A percentile compares a stretch with the other conserved stretches of the same genome.
Conservation (phyloP, 2,113 vertebrate species). For the Scatophagus argus region DNA sequence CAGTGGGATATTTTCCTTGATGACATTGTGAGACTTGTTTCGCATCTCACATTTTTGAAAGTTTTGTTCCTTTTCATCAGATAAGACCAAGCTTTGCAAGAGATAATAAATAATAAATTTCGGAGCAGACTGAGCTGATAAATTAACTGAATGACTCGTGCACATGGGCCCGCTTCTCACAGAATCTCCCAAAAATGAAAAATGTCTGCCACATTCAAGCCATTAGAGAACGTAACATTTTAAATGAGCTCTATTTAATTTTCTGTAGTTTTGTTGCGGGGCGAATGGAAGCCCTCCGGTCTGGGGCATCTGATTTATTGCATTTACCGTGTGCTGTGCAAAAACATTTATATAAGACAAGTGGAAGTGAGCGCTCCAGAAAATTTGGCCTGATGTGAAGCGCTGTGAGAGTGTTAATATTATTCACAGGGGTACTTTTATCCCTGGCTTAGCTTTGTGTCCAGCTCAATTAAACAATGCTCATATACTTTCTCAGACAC, state of each 20-base stretch:
- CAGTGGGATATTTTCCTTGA: constrained; percentile 24
- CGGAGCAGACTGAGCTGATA: constrained; percentile 39
- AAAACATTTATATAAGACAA: constrained; percentile 55
- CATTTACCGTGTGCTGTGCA: constrained; percentile 25
- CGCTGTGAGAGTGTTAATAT: constrained; percentile 60
- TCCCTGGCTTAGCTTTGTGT: constrained; percentile 63
- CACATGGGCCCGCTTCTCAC: constrained; percentile 5
- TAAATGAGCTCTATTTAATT: constrained; percentile 39
- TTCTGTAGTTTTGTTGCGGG: constrained; percentile 14
- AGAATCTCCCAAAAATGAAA: constrained; percentile 2
- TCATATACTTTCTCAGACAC: constrained; percentile 59
- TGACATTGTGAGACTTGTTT: constrained; percentile 40
- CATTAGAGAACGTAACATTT: constrained; percentile 41
- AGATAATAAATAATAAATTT: constrained; percentile 56
- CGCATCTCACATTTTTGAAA: constrained; percentile 26
- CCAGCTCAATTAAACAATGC: constrained; percentile 69
- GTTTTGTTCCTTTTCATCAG: constrained; percentile 39
- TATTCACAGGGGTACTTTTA: constrained; percentile 67
- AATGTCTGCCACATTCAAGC: constrained; percentile 1
- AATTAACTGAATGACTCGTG: constrained; percentile 36
- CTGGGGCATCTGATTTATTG: constrained; percentile 45
- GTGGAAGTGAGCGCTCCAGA: constrained; percentile 49
- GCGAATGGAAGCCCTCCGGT: constrained; percentile 11
- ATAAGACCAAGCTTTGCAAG: background rate
- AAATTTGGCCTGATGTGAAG: constrained; percentile 63